Evolutionary conservation across 2,113 vertebrate genomes (phyloP).

Genomic region (Xiphophorus maculatus): DNA sequence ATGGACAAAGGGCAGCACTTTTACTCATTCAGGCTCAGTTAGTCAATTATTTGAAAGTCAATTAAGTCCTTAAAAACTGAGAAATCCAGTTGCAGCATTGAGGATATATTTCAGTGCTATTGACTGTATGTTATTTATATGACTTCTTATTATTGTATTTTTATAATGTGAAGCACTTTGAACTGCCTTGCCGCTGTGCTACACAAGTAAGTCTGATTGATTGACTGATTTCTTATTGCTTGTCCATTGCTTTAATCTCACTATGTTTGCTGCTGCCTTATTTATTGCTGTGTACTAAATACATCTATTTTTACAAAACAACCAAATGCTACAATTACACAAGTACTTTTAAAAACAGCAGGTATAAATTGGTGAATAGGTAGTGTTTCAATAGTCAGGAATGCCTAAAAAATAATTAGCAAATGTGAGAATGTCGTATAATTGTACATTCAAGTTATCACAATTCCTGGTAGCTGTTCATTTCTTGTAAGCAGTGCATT

Average conservation of each 20-base stretch:
- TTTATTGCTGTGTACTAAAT: no score
- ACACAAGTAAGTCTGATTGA: no score
- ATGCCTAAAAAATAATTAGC: no score
- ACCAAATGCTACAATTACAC: neutral
- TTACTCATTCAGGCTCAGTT: slow-evolving; percentile 64
- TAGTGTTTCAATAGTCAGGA: no score
- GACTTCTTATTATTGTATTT: no score
- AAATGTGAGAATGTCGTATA: no score
- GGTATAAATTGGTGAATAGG: neutral
- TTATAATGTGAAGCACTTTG: no score
- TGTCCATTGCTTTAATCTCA: neutral
- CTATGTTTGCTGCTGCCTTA: neutral
- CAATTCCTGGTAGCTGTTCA: neutral
- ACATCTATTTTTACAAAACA: neutral
- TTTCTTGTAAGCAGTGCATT: slow-evolving; percentile 11
- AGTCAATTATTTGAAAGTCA: slow-evolving; percentile 77
- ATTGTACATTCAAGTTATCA: neutral
- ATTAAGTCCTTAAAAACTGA: slow-evolving; percentile 71
- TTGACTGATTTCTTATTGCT: slow-evolving; percentile 4
- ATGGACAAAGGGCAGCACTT: slow-evolving; percentile 74
- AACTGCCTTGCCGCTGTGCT: no score
- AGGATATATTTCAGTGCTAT: slow-evolving; percentile 22
- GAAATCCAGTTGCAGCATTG: slow-evolving; percentile 26
- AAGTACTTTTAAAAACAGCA: neutral
- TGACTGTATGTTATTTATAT: slow-evolving; percentile 25